phyloP scores from a whole-genome alignment of 2,797 vertebrate species.

The Enteromius trimaculatus region DNA sequence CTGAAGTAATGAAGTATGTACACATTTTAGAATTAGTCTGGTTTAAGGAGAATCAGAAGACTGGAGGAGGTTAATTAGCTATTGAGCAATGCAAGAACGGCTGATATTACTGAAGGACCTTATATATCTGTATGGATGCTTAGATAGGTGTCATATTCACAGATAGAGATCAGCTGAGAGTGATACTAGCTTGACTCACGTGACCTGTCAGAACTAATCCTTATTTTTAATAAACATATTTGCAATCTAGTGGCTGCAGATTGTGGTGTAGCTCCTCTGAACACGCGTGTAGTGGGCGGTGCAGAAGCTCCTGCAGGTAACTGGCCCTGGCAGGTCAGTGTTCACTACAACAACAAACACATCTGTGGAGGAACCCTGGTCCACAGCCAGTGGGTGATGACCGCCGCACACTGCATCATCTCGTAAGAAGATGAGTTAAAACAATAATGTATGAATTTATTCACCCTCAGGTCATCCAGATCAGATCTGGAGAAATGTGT shows the following conservation, averaged over 20 bases:
- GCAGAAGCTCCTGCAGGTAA: slow-evolving; percentile 54
- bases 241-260: slow-evolving; percentile 55
- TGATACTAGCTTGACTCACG: too few species aligned
- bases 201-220: too few species aligned
- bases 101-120: too few species aligned
- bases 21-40: too few species aligned
- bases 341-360: slow-evolving; percentile 26
- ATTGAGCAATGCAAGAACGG: too few species aligned
- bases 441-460: not conserved
- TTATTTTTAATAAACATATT: not conserved
- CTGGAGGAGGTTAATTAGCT: too few species aligned
- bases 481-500: not conserved
- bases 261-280: slow-evolving; percentile 69
- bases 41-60: too few species aligned
- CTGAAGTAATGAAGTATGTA: not conserved
- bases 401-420: slow-evolving; percentile 69
- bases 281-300: slow-evolving; percentile 69
- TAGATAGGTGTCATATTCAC: too few species aligned
- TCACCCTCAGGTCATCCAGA: not conserved
- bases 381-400: slow-evolving; percentile 70
- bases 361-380: slow-evolving; percentile 75
- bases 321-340: slow-evolving; percentile 76
- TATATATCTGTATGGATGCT: too few species aligned
- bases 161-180: too few species aligned
- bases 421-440: slow-evolving; percentile 57